Conservation (phyloP, 2,888 invertebrate genomes). For the Gastrophysa polygoni region DNA sequence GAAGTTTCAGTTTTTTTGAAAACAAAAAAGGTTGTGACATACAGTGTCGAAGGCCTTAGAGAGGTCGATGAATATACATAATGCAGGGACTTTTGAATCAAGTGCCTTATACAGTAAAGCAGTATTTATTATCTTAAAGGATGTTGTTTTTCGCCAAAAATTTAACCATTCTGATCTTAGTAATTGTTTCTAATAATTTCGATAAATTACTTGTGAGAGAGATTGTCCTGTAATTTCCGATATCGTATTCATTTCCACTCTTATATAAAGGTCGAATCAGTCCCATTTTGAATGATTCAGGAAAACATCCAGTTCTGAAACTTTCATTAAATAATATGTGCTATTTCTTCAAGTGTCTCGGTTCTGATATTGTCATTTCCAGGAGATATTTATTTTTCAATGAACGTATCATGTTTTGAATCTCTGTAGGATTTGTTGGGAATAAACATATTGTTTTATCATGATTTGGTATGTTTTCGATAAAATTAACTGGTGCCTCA, state of each 20-base stretch:
- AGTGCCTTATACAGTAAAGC: too few relatives aligned
- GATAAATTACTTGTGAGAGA: not conserved
- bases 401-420: not conserved
- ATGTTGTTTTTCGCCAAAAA: too few relatives aligned
- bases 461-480: not conserved
- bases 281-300: not conserved
- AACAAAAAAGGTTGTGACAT: too few relatives aligned
- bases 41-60: too few relatives aligned
- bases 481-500: not conserved
- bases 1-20: too few relatives aligned
- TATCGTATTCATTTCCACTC: not conserved
- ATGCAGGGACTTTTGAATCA: too few relatives aligned
- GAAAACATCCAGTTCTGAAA: slow-evolving; percentile 1
- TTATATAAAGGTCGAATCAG: not conserved
- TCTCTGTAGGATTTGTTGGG: not conserved
- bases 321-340: not conserved
- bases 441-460: not conserved
- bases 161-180: not conserved
- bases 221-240: slow-evolving; percentile 2
- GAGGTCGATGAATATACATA: too few relatives aligned
- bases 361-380: not conserved
- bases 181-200: not conserved
- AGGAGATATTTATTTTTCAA: slow-evolving; percentile 1
- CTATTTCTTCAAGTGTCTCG: slow-evolving; percentile 1
- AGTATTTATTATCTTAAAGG: too few relatives aligned